Percentiles rank a stretch among this genome's conserved stretches.
phyloP scores from a whole-genome alignment of 1,140 invertebrate species.

The Probaryconus sp. region DNA sequence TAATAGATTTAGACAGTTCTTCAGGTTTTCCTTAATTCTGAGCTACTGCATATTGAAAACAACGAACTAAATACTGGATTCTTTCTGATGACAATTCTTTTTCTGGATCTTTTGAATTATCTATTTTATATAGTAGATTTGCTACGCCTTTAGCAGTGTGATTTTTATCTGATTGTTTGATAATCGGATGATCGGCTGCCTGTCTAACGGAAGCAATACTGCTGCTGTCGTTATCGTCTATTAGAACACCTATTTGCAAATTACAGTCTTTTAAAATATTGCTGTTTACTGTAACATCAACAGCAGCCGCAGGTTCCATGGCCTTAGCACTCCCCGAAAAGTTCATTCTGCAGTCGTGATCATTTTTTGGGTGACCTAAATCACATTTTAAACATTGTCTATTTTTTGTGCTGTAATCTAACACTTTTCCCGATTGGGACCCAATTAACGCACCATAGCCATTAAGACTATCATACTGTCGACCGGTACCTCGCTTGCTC shows the following conservation, averaged over 20 bases:
- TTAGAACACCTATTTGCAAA: constrained; percentile 40
- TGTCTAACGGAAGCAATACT: constrained; percentile 28
- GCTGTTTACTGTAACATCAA: constrained; percentile 24
- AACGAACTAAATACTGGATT: constrained; percentile 44
- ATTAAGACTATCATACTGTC: constrained; percentile 41
- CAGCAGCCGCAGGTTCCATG: constrained; percentile 13
- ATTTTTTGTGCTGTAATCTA: constrained; percentile 27
- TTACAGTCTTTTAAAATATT: constrained; percentile 20
- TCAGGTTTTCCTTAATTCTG: constrained; percentile 32
- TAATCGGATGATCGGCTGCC: constrained; percentile 7
- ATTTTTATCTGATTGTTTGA: too few relatives aligned
- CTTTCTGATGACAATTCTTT: constrained; percentile 28
- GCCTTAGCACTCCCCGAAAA: constrained; percentile 21
- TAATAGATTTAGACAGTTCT: too few relatives aligned
- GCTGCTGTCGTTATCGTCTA: constrained; percentile 47
- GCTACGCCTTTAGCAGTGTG: too few relatives aligned
- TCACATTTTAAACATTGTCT: constrained; percentile 44
- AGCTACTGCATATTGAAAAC: constrained; percentile 35
- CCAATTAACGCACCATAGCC: constrained; percentile 37
- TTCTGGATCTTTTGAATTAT: constrained; percentile 28
- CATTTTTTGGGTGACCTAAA: constrained; percentile 4
- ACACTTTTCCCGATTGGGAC: constrained; percentile 40
- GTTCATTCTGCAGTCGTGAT: constrained; percentile 42
- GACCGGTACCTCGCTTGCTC: constrained; percentile 21
- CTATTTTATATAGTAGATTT: constrained; percentile 34